phyloP scores from a whole-genome alignment of 2,113 vertebrate genomes.

The human (Homo sapiens) region DNA sequence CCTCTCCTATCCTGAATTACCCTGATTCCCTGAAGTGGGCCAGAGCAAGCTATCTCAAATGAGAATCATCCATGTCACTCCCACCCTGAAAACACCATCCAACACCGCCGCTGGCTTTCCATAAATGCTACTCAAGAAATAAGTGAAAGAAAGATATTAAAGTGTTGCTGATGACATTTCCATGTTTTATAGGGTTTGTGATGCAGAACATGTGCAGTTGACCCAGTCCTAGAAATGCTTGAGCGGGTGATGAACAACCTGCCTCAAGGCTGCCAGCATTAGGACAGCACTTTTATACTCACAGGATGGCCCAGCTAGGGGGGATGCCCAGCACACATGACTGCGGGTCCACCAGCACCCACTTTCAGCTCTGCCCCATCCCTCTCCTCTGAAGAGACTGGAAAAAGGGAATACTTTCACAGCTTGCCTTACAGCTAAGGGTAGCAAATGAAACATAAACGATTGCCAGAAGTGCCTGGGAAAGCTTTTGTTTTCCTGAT shows the following conservation, averaged over 20 bases:
- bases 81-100: not conserved
- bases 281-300: not conserved
- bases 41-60: not conserved
- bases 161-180: not conserved
- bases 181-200: not conserved
- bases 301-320: not conserved
- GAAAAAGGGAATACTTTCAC: not conserved
- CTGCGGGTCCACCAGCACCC: not conserved
- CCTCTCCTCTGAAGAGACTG: not conserved
- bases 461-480: not conserved
- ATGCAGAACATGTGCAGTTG: not conserved
- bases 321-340: not conserved
- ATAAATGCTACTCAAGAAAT: not conserved
- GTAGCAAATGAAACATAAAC: not conserved
- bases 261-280: accelerated
- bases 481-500: not conserved
- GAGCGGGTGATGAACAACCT: not conserved
- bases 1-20: not conserved
- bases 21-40: too few species aligned
- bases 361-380: not conserved
- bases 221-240: accelerated
- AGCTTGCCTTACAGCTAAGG: not conserved
- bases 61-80: not conserved
- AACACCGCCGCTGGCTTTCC: not conserved
- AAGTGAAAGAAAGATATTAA: not conserved